Evolutionary conservation across 2,113 vertebrate species (phyloP), one percentile per base, ranked within the genome.

Genomic region (Hystrix cristata): DNA sequence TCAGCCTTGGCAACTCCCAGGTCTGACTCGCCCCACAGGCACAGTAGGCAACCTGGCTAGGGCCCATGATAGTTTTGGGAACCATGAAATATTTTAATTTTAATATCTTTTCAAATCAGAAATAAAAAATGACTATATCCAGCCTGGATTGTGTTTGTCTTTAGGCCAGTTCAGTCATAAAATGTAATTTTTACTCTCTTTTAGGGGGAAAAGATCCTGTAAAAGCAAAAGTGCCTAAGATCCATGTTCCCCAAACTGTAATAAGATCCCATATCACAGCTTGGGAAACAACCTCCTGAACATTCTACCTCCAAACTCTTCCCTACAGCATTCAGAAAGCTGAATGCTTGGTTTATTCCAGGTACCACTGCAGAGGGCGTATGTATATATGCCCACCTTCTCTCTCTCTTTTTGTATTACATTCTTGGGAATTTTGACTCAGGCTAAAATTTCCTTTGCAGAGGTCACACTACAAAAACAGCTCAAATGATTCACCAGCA

Each of bases 371-470:
- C 51, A 92, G 48, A 79, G 60, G 60, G n/a, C 46, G 48, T 48
- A 13, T 79, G 18, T 53, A 19, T 60, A 19, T 71, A 29, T 67
- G 11, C 57, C n/a, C 59, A 51, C n/a, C 34, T 60, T 43, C 78
- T 72, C n/a, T 81, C 48, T 95, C 87, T 15, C 23, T 64, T 69
- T 95, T 65, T 60, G 7, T 11, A 57, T 21, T 78, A 11, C 10
- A 78, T 21, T 53, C 29, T 53, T 64, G 10, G 27, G 21, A 81
- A 85, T 85, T 91, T 95, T 89, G 25, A 91, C 82, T 79, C 84
- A 78, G 43, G 46, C 80, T 96, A 94, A 94, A 90, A 87, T 91
- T 87, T 76, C 46, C 72, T 94, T 95, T 93, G 9, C 53, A 97
- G 71, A 94, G 19, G n/a, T 93, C 57, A 64, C 72, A 53, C 12